Evolutionary conservation across 2,113 vertebrate species (phyloP), one percentile per base, ranked within the genome.

Genomic region (Plectropomus leopardus): DNA sequence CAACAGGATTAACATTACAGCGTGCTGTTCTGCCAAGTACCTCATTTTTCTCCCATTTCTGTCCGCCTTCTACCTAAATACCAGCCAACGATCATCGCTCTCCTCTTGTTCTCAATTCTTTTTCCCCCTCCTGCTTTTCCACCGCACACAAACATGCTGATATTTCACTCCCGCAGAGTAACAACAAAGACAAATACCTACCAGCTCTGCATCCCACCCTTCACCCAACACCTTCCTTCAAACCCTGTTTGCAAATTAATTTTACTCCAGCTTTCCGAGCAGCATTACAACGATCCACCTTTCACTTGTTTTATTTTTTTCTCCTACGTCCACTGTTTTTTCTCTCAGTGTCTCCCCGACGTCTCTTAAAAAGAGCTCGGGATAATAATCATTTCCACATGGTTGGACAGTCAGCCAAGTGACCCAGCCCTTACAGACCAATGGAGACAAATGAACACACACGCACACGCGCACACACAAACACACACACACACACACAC

Each of bases 311-410:
- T 79, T 67, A 28, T 21, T 51, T 66, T 53, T 36, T 42, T 80
- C 86, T 79, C 61, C 9, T 64, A 19, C 23, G 53, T 82, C 45
- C 2, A 0, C 30, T 57, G 30, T 69, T 42, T 42, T 48, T 66
- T 65, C 66, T 57, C 71, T 73, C 65, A 26, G 61, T 32, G 36
- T 76, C 51, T 81, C 89, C 85, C 82, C 19, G 21, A 66, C 66
- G 88, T 74, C 71, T 89, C 86, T 84, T 88, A 76, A 91, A 89
- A 82, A 80, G 57, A 85, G 26, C 59, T 21, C 4, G 54, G 30
- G 61, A 76, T 84, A 80, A 87, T 89, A 91, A 93, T 94, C 72
- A 86, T 77, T 93, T 94, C 91, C 91, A 93, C 83, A 89, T 92
- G 88, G 76, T 82, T 48, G 44, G 72, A 85, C 78, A 50, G 47